A percentile compares a stretch with the other conserved stretches of the same genome.
Evolutionary conservation across 2,888 invertebrate genomes (phyloP).

Genomic region (Oligia fasciuncula): DNA sequence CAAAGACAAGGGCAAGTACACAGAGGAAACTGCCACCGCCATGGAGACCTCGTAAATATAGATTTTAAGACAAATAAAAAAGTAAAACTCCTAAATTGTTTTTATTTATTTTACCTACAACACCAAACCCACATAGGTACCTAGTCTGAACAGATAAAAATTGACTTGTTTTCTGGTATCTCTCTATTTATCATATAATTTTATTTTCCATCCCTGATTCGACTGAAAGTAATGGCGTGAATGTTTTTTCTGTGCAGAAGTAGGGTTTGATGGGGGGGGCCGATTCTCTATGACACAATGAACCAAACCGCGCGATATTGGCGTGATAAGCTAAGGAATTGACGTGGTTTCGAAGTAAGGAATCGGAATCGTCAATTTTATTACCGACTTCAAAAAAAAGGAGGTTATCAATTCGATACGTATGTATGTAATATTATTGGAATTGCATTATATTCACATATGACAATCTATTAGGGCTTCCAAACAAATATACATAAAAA

Average conservation of each 20-base stretch:
- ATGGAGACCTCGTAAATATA: constrained; percentile 94
- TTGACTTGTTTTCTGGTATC: neutral
- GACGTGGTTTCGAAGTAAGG: no score
- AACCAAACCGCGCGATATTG: no score
- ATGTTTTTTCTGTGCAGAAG: neutral
- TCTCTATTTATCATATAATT: neutral
- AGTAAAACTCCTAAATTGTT: constrained; percentile 73
- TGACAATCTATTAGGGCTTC: no score
- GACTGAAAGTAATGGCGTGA: no score
- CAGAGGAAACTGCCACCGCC: constrained; percentile 94
- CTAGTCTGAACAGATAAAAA: neutral
- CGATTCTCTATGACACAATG: no score
- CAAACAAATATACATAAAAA: no score
- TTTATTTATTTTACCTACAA: constrained; percentile 55
- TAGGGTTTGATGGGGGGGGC: neutral
- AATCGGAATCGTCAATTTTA: no score
- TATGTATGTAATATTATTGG: no score
- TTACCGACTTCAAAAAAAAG: no score
- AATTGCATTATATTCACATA: no score
- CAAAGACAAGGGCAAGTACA: constrained; percentile 99
- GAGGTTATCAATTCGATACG: no score
- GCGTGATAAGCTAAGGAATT: no score
- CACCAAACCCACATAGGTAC: neutral
- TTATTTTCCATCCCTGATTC: neutral
- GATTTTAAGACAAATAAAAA: constrained; percentile 86